phyloP scores from a whole-genome alignment of 2,797 vertebrate genomes.

The Acrossocheilus fasciatus region DNA sequence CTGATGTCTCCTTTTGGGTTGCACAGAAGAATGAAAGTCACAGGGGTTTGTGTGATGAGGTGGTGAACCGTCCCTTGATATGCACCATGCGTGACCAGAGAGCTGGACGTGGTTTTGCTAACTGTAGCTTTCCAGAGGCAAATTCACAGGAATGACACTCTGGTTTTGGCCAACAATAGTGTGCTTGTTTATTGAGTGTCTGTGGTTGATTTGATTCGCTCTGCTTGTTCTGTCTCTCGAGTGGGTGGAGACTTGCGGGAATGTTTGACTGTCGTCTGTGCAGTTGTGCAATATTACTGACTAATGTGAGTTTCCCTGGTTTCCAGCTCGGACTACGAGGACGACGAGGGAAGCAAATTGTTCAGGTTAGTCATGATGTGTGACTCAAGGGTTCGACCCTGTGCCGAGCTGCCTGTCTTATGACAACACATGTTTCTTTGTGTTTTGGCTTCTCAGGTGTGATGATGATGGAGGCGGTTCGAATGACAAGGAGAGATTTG shows the following conservation, averaged over 20 bases:
- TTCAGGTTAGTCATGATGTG: constrained; percentile 83
- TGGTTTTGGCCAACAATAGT: not conserved
- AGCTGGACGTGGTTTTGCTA: not conserved
- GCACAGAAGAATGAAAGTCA: not conserved
- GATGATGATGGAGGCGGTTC: constrained; percentile 89
- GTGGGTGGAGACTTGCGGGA: not conserved
- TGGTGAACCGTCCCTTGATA: not conserved
- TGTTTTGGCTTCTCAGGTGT: constrained; percentile 78
- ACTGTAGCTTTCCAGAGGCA: not conserved
- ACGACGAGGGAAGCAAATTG: constrained; percentile 89
- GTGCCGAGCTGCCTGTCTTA: not conserved
- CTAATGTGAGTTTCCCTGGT: constrained; percentile 15
- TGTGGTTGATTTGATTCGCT: not conserved
- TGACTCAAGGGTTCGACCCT: not conserved
- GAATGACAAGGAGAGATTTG: constrained; percentile 95
- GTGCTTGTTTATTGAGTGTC: not conserved
- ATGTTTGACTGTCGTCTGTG: not conserved
- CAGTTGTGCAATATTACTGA: constrained; percentile 28
- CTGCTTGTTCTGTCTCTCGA: not conserved
- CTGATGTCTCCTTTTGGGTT: not conserved
- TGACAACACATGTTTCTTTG: not conserved
- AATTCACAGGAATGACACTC: not conserved
- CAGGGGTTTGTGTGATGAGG: not conserved
- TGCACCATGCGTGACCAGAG: no score
- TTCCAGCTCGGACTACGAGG: constrained; percentile 91